These are phyloP conservation scores for Philhelius pedissequus DNA, from an alignment of 2,888 invertebrate genomes.

Conservation along the genomic window DNA sequence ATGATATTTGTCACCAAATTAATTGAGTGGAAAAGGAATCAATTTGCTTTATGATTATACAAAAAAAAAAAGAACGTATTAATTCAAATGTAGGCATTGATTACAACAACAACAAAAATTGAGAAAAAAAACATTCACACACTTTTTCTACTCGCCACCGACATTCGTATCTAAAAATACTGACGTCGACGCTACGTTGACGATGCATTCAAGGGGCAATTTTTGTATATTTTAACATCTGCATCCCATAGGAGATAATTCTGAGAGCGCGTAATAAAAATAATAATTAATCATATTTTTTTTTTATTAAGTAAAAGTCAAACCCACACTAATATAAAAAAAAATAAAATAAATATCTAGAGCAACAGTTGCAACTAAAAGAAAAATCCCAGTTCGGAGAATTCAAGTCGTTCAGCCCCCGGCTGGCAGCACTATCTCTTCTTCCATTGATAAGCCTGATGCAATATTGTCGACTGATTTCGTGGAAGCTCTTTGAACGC, in stretches of 20 bases:
- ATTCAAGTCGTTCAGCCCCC: slow-evolving; percentile 34
- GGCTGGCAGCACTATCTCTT: slow-evolving; percentile 12
- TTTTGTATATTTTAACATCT: slow-evolving; percentile 19
- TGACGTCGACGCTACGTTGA: not conserved
- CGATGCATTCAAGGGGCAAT: not conserved
- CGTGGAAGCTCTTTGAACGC: slow-evolving; percentile 38
- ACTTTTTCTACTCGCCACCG: not conserved
- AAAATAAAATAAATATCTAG: slow-evolving; percentile 18
- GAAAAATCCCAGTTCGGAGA: slow-evolving; percentile 44
- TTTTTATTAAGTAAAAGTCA: not conserved
- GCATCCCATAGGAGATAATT: slow-evolving; percentile 19
- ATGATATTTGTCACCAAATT: slow-evolving; percentile 27
- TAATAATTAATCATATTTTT: slow-evolving; percentile 30
- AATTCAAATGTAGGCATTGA: slow-evolving; percentile 2
- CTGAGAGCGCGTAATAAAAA: not conserved
- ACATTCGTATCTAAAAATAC: slow-evolving; percentile 2
- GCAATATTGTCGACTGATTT: slow-evolving; percentile 59
- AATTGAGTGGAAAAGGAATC: slow-evolving; percentile 41
- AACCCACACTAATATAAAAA: not conserved
- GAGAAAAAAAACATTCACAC: not conserved
- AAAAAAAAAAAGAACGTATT: not conserved
- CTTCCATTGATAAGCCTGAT: slow-evolving; percentile 63
- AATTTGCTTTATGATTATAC: slow-evolving; percentile 1
- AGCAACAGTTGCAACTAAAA: slow-evolving; percentile 53
- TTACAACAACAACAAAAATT: not conserved